These are phyloP conservation scores for Mechanitis messenoides DNA, from an alignment of 2,888 invertebrate genomes.

Conservation along the genomic window DNA sequence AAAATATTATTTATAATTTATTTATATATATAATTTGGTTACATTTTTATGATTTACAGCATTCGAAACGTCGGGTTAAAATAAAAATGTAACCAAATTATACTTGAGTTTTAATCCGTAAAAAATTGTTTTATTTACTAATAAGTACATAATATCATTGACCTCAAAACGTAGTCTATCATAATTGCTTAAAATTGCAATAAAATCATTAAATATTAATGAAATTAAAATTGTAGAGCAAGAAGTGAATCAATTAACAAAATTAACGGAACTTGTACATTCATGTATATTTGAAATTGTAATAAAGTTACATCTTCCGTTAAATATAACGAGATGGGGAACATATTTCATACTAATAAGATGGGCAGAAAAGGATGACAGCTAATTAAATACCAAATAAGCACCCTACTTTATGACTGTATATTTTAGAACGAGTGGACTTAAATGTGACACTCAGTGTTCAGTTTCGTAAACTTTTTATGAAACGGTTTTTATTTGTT, in stretches of 20 bases:
- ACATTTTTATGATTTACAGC: too few species aligned
- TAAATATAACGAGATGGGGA: slow-evolving; percentile 10
- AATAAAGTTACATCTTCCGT: slow-evolving; percentile 16
- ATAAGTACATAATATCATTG: too few species aligned
- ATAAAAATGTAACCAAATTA: too few species aligned
- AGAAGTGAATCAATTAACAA: not conserved
- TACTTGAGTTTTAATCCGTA: too few species aligned
- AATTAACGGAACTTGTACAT: not conserved
- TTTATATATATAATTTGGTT: too few species aligned
- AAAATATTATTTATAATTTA: too few species aligned
- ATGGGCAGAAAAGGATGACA: slow-evolving; percentile 27
- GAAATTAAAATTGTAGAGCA: too few species aligned
- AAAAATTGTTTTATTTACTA: too few species aligned
- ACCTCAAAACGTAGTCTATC: too few species aligned
- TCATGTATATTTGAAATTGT: slow-evolving; percentile 4
- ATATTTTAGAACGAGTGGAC: slow-evolving; percentile 19
- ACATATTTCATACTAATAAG: slow-evolving; percentile 28
- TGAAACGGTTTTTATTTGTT: not conserved
- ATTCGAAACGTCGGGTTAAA: too few species aligned
- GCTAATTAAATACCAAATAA: slow-evolving; percentile 29
- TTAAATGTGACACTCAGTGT: slow-evolving; percentile 16
- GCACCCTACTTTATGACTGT: slow-evolving; percentile 18
- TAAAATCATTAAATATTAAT: too few species aligned
- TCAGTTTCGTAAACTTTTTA: slow-evolving; percentile 1
- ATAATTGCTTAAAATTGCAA: too few species aligned